phyloP scores from a whole-genome alignment of 2,888 invertebrate genomes.

The Drosophila planitibia region DNA sequence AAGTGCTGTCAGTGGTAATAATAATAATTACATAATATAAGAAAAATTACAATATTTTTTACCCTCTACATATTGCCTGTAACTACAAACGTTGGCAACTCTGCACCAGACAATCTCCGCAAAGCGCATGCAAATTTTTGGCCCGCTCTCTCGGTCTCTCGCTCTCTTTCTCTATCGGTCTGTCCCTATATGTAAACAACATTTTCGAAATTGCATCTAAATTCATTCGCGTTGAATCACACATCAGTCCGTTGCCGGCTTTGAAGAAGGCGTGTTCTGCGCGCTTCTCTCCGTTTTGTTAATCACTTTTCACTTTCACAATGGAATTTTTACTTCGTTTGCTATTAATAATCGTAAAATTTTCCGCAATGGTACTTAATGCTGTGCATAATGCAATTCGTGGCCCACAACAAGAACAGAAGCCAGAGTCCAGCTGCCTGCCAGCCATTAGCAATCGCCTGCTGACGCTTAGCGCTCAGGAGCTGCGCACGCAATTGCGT shows the following conservation, averaged over 20 bases:
- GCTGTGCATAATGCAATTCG: conserved; percentile 12
- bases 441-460: conserved; percentile 66
- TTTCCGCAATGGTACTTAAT: conserved; percentile 36
- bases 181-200: not conserved
- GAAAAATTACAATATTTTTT: not conserved
- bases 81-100: not conserved
- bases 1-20: not conserved
- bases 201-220: not conserved
- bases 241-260: conserved; percentile 27
- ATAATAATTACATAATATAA: not conserved
- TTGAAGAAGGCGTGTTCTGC: not conserved
- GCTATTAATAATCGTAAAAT: conserved; percentile 59
- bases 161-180: not conserved
- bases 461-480: conserved; percentile 58
- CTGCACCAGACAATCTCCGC: not conserved
- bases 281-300: fast-evolving
- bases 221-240: not conserved
- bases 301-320: not conserved
- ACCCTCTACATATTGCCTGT: not conserved
- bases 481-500: conserved; percentile 64
- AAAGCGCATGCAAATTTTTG: not conserved
- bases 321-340: conserved; percentile 77
- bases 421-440: conserved; percentile 14
- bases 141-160: not conserved
- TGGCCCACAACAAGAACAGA: not conserved